Evolutionary conservation across 1,140 invertebrate genomes (phyloP), one percentile per base, ranked within the genome.

Genomic region (Magallana ariakensis): DNA sequence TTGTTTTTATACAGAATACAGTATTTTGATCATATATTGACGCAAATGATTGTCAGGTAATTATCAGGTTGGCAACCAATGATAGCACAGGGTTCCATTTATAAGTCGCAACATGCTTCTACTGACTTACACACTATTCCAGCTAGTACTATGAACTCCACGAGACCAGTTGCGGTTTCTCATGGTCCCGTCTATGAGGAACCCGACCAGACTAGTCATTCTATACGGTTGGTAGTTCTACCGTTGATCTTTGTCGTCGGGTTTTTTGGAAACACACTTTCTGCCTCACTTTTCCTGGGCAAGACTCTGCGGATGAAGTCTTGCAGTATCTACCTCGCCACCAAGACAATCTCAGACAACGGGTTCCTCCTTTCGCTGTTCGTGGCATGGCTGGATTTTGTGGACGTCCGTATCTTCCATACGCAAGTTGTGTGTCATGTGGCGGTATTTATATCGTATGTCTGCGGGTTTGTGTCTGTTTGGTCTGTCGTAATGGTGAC

Each of bases 371-470:
- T 87, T 0, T 84, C 89, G n/a, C 70, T 92, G 33, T 88, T 91
- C 62, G 57, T 91, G 80, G 95, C 96, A 0, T 96, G 96, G 96
- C 85, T 96, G 13, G 95, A 95, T 33, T 94, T 93, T 4, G 83
- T 95, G 0, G 95, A 95, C 8, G 95, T 95, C 89, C 91, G 94
- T 5, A 57, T 93, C 8, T 90, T 93, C 57, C 92, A 92, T 85
- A 80, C 84, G 4, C 33, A 88, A 8, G 93, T 91, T 0, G 88
- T 92, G 5, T 95, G 94, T 86, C 93, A 94, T 62, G 85, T 92
- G 58, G 89, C 91, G 4, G 85, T 94, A 8, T 94, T 93, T 85
- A 4, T 92, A 11, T 91, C 91, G 19, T 93, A 93, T 85, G 89
- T 93, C 9, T 93, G 89, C 75, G 91, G 92, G 57, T 94, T 93